Percentiles rank a stretch among this genome's conserved stretches.
Evolutionary conservation across 64 coral and sea anemone genomes (phyloP).

Genomic region (Catalaphyllia jardinei): DNA sequence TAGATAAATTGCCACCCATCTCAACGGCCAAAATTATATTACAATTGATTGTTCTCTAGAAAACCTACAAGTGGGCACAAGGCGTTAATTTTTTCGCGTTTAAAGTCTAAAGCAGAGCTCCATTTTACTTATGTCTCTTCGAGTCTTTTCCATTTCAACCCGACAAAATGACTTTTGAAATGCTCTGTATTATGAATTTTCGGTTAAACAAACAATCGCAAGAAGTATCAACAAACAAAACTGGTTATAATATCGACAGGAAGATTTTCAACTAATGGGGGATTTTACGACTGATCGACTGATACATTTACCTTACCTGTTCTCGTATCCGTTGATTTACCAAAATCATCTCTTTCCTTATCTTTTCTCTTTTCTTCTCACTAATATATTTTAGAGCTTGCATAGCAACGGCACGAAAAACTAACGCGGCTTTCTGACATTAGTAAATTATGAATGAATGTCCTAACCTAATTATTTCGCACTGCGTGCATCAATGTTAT

Average conservation of each 20-base stretch:
- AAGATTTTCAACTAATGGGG: not conserved
- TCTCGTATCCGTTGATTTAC: constrained; percentile 3
- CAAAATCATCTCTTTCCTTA: not conserved
- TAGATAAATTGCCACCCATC: no score
- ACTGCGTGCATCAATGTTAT: not conserved
- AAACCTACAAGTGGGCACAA: no score
- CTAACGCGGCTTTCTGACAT: not conserved
- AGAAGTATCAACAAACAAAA: constrained; percentile 8
- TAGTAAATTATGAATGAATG: constrained; percentile 14
- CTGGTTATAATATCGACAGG: not conserved
- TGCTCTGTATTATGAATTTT: not conserved
- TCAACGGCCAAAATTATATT: no score
- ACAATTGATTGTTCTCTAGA: no score
- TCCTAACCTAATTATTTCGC: not conserved
- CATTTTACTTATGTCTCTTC: no score
- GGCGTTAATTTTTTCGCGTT: no score
- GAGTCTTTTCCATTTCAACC: not conserved
- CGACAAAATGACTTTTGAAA: not conserved
- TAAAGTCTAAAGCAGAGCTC: no score
- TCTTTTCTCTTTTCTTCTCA: not conserved
- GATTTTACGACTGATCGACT: no score
- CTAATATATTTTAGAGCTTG: constrained; percentile 18
- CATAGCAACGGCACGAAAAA: not conserved
- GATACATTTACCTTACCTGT: not conserved
- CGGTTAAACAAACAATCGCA: not conserved